Conservation (phyloP, 2,113 vertebrate species). For the Zeus faber region DNA sequence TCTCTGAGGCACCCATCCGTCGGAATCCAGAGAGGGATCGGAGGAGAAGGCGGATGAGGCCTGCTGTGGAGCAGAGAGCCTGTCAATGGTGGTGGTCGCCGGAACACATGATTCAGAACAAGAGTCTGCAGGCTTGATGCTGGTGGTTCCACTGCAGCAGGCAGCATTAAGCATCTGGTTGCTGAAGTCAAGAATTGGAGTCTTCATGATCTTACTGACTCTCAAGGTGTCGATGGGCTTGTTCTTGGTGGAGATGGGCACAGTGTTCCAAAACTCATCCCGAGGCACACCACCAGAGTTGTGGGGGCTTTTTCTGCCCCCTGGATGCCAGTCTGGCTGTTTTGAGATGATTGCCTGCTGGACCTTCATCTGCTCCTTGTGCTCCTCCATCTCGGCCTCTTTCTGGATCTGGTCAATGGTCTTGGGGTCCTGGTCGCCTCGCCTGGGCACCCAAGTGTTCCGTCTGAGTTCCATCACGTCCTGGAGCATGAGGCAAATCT, state of each 20-base stretch:
- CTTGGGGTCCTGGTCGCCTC: slow-evolving; percentile 95
- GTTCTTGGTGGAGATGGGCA: slow-evolving; percentile 95
- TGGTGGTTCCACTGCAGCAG: too few relatives aligned
- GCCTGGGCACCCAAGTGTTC: slow-evolving; percentile 92
- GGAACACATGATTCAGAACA: slow-evolving; percentile 62
- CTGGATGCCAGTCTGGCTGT: slow-evolving; percentile 76
- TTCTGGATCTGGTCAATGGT: slow-evolving; percentile 99
- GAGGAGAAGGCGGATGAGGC: slow-evolving; percentile 59
- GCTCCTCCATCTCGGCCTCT: slow-evolving; percentile 93
- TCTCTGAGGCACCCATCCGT: slow-evolving; percentile 88
- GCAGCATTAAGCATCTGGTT: slow-evolving; percentile 95
- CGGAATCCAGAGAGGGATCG: slow-evolving; percentile 71
- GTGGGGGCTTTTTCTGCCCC: slow-evolving; percentile 72
- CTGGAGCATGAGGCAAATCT: slow-evolving; percentile 97
- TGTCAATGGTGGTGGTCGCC: slow-evolving; percentile 91
- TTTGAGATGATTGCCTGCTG: slow-evolving; percentile 91
- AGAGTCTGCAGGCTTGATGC: slow-evolving; percentile 80
- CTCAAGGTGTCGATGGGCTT: slow-evolving; percentile 90
- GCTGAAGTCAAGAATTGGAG: slow-evolving; percentile 89
- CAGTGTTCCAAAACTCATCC: slow-evolving; percentile 96
- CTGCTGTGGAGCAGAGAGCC: slow-evolving; percentile 93
- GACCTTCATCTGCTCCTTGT: slow-evolving; percentile 93
- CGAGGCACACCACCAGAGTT: slow-evolving; percentile 76
- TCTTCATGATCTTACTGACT: slow-evolving; percentile 92
- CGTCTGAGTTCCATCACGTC: slow-evolving; percentile 90